Base-by-base conservation (phyloP, 2,888 invertebrate genomes). In the Orthosia gracilis region DNA sequence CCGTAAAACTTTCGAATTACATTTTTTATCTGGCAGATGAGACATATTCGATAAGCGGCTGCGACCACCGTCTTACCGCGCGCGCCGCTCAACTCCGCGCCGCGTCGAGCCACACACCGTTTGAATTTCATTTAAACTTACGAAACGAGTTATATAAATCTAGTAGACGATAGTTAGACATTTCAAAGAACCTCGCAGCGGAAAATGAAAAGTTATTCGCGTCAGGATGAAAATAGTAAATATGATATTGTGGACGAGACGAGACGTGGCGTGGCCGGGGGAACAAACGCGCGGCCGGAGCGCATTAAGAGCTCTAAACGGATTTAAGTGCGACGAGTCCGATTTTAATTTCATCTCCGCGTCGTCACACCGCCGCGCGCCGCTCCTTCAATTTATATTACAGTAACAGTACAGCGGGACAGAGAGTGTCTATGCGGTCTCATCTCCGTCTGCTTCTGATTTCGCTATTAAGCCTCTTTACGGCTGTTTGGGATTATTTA, bases 151-250 rank as follows among this genome's bases (percentile, higher is more conserved):
- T 78, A 73, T 80, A 85, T 82, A 85, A 81, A 83, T 82, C 65
- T 79, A 83, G 78, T 78, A 78, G 54, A 58, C 75, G 57, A 83
- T 77, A 72, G 73, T 76, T 67, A 82, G 81, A 74, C 70, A 76
- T 71, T 76, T 81, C 74, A 83, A 81, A 82, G 84, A 81, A 76
- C 83, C 72, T 81, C 73, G 83, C 74, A 67, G 76, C 72, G 83
- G 80, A 86, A 89, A 88, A 90, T 87, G 81, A 87, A 89, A 90
- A 89, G 87, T 89, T 88, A 91, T 89, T 86, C 84, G 79, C 68
- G 71, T 73, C 79, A 71, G 72, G 86, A 89, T 87, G 87, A 89
- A 89, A 89, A 87, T 89, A 87, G 85, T 89, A 89, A 91, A 89
- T 88, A 89, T 87, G 62, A 88, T 85, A 87, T 86, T 82, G 82